phyloP scores from a whole-genome alignment of 2,113 vertebrate species.

The Podilymbus podiceps region DNA sequence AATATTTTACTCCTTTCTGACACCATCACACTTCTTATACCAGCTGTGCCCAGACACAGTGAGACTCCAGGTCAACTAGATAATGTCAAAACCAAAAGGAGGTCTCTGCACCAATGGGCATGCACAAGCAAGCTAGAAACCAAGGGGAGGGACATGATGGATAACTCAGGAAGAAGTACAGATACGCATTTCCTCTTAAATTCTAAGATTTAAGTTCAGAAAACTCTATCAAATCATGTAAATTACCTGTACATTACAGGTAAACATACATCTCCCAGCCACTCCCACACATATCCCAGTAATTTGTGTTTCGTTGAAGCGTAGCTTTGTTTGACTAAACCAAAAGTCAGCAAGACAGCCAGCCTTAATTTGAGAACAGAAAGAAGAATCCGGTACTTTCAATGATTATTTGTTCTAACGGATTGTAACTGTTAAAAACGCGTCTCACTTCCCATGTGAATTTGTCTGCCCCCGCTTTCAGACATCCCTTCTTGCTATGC shows the following conservation, averaged over 20 bases:
- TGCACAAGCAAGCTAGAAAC: neutral
- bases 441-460: neutral
- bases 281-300: neutral
- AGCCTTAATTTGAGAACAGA: neutral
- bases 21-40: neutral
- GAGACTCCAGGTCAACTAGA: neutral
- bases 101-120: neutral
- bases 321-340: neutral
- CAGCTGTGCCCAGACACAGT: neutral
- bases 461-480: neutral
- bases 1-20: neutral
- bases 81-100: neutral
- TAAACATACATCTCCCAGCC: neutral
- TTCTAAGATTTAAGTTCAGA: neutral
- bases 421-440: neutral
- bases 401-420: neutral
- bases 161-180: neutral
- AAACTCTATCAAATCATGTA: neutral
- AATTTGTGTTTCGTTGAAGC: neutral
- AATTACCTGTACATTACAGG: neutral
- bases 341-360: neutral
- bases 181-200: neutral
- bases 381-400: neutral
- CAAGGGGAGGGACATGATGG: accelerated
- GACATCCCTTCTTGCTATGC: neutral